phyloP scores from a whole-genome alignment of 2,113 vertebrate genomes.

The Bubo scandiacus region DNA sequence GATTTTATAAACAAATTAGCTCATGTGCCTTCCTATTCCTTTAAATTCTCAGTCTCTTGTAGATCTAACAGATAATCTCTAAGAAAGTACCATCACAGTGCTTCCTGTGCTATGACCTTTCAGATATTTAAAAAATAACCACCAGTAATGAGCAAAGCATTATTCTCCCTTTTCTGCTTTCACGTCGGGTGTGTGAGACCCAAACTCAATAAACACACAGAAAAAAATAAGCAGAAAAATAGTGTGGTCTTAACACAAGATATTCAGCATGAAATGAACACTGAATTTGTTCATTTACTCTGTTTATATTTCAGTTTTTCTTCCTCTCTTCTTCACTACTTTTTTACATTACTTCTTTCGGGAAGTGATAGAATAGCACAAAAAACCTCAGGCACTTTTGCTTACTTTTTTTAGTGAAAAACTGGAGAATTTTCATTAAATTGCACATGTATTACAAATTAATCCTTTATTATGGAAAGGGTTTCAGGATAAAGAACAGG shows the following conservation, averaged over 20 bases:
- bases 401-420: neutral
- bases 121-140: neutral
- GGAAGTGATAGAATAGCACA: neutral
- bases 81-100: neutral
- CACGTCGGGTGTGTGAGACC: accelerated
- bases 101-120: neutral
- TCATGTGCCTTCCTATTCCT: neutral
- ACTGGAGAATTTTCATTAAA: neutral
- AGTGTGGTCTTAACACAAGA: neutral
- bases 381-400: neutral
- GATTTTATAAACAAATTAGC: neutral
- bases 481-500: neutral
- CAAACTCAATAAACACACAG: neutral
- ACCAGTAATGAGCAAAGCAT: neutral
- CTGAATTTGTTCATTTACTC: neutral
- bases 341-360: neutral
- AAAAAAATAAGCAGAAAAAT: neutral
- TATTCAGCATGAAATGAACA: neutral
- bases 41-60: neutral
- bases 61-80: neutral
- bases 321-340: neutral
- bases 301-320: neutral
- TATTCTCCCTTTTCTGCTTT: neutral
- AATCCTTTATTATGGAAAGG: neutral
- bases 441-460: neutral